Evolutionary conservation across 2,113 vertebrate species (phyloP).

Genomic region (Barbus barbus): DNA sequence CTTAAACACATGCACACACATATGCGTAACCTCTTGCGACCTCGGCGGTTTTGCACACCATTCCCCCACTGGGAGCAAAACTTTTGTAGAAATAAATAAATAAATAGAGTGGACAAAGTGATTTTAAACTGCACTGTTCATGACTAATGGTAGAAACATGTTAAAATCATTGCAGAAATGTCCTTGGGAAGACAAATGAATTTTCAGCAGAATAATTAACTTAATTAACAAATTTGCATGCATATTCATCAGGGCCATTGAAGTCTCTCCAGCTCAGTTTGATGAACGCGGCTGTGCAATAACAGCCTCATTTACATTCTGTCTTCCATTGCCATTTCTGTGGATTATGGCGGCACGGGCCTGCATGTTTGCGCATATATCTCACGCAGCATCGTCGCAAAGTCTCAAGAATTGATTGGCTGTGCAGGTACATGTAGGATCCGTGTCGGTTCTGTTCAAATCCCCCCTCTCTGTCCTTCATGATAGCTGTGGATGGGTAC

Average conservation of each 20-base stretch:
- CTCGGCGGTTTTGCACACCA: background rate
- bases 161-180: constrained; percentile 99
- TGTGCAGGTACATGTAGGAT: constrained; percentile 59
- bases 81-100: constrained; percentile 73
- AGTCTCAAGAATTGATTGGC: constrained; percentile 70
- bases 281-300: constrained; percentile 99
- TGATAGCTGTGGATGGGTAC: constrained; percentile 56
- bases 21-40: background rate
- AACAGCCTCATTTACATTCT: constrained; percentile 99
- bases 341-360: constrained; percentile 66
- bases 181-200: constrained; percentile 99
- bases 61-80: constrained; percentile 64
- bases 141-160: constrained; percentile 99
- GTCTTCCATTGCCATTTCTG: constrained; percentile 97
- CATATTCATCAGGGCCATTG: constrained; percentile 99
- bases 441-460: constrained; percentile 50
- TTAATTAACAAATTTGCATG: constrained; percentile 99
- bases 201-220: constrained; percentile 99
- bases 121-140: constrained; percentile 93
- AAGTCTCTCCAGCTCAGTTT: constrained; percentile 99
- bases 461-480: constrained; percentile 57
- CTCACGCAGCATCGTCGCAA: constrained; percentile 55
- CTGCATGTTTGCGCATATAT: constrained; percentile 61
- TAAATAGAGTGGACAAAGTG: constrained; percentile 89
- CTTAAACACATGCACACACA: constrained; percentile 2